Evolutionary conservation across 2,113 vertebrate genomes (phyloP).

Genomic region (Potamarius usumacintae): DNA sequence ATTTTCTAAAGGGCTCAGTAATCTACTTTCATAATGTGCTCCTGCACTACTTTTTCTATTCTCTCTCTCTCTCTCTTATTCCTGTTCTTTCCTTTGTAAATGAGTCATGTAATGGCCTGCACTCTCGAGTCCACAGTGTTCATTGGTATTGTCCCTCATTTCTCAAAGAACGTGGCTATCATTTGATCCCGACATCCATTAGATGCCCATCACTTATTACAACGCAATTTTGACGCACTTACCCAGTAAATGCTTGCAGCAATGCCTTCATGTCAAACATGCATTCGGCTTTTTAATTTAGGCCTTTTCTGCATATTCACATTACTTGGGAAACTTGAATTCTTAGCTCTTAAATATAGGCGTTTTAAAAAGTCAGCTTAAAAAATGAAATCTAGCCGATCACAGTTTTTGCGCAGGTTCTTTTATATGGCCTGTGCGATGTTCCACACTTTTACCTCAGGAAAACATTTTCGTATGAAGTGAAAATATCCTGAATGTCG

Average conservation of each 20-base stretch:
- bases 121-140: conserved; percentile 26
- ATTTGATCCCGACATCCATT: conserved; percentile 43
- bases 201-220: conserved; percentile 40
- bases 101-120: conserved; percentile 64
- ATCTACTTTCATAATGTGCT: conserved; percentile 23
- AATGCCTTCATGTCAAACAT: conserved; percentile 26
- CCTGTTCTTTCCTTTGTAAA: conserved; percentile 60
- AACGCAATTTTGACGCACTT: conserved; percentile 34
- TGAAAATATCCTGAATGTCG: neutral
- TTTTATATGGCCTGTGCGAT: neutral
- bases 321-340: neutral
- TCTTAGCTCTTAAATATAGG: neutral
- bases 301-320: neutral
- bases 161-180: conserved; percentile 34
- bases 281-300: conserved; percentile 20
- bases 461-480: neutral
- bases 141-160: conserved; percentile 32
- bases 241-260: conserved; percentile 24
- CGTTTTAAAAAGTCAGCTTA: neutral
- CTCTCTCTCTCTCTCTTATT: conserved; percentile 23
- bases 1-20: conserved; percentile 28
- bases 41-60: conserved; percentile 2
- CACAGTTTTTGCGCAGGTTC: neutral
- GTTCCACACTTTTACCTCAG: neutral
- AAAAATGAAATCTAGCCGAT: neutral